Evolutionary conservation across 2,113 vertebrate genomes (phyloP).

Genomic region (Antennarius striatus): DNA sequence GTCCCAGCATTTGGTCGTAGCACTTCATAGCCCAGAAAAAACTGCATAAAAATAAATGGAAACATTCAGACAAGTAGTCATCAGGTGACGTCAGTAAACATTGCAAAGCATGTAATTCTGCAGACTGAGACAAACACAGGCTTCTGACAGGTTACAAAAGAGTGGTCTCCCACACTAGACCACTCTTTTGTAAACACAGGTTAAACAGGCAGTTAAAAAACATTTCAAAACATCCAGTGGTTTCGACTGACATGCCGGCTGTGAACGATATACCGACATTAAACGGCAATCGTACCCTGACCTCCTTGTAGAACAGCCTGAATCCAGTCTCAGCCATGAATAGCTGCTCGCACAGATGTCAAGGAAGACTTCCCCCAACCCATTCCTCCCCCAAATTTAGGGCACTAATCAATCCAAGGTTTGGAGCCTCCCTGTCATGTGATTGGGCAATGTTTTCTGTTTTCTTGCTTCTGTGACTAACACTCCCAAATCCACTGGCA

Average conservation of each 20-base stretch:
- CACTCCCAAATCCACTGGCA: constrained; percentile 44
- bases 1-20: constrained; percentile 3
- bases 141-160: constrained; percentile 51
- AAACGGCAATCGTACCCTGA: constrained; percentile 35
- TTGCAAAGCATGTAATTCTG: constrained; percentile 18
- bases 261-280: constrained; percentile 45
- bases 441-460: constrained; percentile 63
- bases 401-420: constrained; percentile 64
- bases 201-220: constrained; percentile 29
- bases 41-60: constrained; percentile 1
- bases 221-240: constrained; percentile 56
- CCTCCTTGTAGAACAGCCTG: constrained; percentile 3
- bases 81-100: constrained; percentile 3
- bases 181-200: constrained; percentile 44
- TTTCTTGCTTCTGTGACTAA: constrained; percentile 61
- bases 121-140: constrained; percentile 48
- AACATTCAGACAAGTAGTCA: constrained; percentile 14
- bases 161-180: constrained; percentile 25
- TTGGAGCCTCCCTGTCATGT: constrained; percentile 56
- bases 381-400: constrained; percentile 41
- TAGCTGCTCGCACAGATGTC: constrained; percentile 18
- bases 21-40: not conserved
- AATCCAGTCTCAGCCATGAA: constrained; percentile 17
- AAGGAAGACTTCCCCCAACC: constrained; percentile 15
- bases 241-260: constrained; percentile 49